Conservation (phyloP, 1,140 invertebrate species). For the Bombus waltoni region DNA sequence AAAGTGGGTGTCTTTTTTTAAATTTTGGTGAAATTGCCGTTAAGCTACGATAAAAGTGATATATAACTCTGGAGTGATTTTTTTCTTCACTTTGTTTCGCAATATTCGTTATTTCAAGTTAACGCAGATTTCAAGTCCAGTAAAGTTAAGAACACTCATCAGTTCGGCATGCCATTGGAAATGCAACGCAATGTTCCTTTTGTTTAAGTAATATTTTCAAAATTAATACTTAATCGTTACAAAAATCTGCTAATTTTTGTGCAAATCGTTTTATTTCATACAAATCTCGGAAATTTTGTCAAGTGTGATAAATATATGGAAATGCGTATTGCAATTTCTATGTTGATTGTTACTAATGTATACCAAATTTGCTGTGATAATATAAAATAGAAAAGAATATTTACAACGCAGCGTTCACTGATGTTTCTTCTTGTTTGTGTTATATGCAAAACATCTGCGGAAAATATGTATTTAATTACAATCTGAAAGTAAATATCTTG, state of each 20-base stretch:
- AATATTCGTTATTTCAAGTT: constrained; percentile 67
- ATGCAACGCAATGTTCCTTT: constrained; percentile 73
- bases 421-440: background rate
- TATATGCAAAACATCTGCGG: constrained; percentile 15
- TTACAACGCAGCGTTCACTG: background rate
- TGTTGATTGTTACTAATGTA: background rate
- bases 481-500: constrained; percentile 5
- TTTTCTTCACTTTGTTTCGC: constrained; percentile 69
- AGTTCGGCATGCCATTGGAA: constrained; percentile 76
- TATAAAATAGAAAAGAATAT: constrained; percentile 17
- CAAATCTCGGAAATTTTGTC: background rate
- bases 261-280: constrained; percentile 37
- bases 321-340: constrained; percentile 32
- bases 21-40: constrained; percentile 74
- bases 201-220: constrained; percentile 7
- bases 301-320: constrained; percentile 19
- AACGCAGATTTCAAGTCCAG: constrained; percentile 71
- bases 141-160: constrained; percentile 71
- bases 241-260: constrained; percentile 1
- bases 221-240: background rate
- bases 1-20: constrained; percentile 58
- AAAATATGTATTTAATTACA: constrained; percentile 1
- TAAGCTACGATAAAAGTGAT: constrained; percentile 76
- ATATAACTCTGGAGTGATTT: constrained; percentile 77
- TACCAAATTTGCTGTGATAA: constrained; percentile 6